phyloP scores from a whole-genome alignment of 1,140 invertebrate genomes.

The Drosophila sp. region DNA sequence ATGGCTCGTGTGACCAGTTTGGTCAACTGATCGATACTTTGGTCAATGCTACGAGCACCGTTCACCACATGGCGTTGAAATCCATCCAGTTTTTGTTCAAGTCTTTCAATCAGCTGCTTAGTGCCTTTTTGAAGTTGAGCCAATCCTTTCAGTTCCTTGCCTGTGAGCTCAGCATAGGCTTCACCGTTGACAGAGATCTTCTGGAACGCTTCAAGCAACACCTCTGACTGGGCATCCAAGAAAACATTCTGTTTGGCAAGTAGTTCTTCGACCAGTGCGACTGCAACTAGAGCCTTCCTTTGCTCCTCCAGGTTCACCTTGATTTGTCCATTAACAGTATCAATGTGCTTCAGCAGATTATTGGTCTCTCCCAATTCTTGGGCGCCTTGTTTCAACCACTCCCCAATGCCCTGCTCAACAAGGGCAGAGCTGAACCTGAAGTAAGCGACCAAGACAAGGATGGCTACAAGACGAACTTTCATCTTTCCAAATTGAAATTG shows the following conservation, averaged over 20 bases:
- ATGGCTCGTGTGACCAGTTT: slow-evolving; percentile 58
- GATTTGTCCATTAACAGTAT: slow-evolving; percentile 36
- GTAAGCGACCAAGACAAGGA: slow-evolving; percentile 36
- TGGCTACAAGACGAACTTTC: slow-evolving; percentile 27
- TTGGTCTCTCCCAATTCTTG: slow-evolving; percentile 44
- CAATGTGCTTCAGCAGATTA: slow-evolving; percentile 29
- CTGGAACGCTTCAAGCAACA: slow-evolving; percentile 36
- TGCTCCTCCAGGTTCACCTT: slow-evolving; percentile 37
- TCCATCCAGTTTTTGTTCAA: slow-evolving; percentile 54
- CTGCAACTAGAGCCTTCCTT: slow-evolving; percentile 26
- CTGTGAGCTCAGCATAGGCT: slow-evolving; percentile 24
- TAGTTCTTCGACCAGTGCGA: slow-evolving; percentile 33
- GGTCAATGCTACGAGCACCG: slow-evolving; percentile 48
- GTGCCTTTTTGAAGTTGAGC: slow-evolving; percentile 41
- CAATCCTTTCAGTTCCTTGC: slow-evolving; percentile 34
- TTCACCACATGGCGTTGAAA: slow-evolving; percentile 50
- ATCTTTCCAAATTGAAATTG: slow-evolving; percentile 33
- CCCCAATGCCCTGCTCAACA: slow-evolving; percentile 18
- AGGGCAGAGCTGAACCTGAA: slow-evolving; percentile 2
- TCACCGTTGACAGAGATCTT: slow-evolving; percentile 39
- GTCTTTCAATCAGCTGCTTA: slow-evolving; percentile 27
- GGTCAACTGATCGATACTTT: slow-evolving; percentile 47
- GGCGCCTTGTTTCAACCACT: slow-evolving; percentile 34
- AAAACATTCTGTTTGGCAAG: slow-evolving; percentile 31
- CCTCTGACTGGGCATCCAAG: slow-evolving; percentile 26